These are phyloP conservation scores for Phyllostomus hastatus DNA, from an alignment of 2,113 vertebrate species.

Conservation along the genomic window DNA sequence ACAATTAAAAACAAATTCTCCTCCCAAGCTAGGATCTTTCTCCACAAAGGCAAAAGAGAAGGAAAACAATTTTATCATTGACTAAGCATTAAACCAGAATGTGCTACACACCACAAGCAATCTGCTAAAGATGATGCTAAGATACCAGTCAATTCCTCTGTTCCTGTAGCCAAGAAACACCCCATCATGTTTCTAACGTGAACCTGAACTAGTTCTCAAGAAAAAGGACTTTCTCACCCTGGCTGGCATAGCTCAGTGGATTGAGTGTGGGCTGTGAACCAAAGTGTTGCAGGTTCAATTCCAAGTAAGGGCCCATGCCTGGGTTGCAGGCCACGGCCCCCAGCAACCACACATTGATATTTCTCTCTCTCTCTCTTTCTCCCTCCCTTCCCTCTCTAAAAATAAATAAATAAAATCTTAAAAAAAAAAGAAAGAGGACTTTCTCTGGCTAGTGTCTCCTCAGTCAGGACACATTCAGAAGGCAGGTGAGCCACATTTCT, in stretches of 20 bases:
- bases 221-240: not conserved
- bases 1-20: not conserved
- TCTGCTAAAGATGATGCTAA: not conserved
- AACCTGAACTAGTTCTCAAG: not conserved
- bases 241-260: too few relatives aligned
- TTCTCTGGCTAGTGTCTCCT: not conserved
- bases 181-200: not conserved
- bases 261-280: too few relatives aligned
- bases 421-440: not conserved
- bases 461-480: too few relatives aligned
- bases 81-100: not conserved
- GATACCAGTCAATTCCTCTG: not conserved
- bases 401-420: too few relatives aligned
- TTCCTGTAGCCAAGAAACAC: not conserved
- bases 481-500: too few relatives aligned
- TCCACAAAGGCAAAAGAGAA: not conserved
- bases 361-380: too few relatives aligned
- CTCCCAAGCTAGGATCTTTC: not conserved
- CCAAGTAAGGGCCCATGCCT: too few relatives aligned
- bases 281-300: too few relatives aligned
- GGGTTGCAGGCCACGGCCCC: too few relatives aligned
- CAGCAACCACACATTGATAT: too few relatives aligned
- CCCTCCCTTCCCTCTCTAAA: too few relatives aligned
- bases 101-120: not conserved
- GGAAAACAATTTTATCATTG: not conserved